Conservation (phyloP, 2,113 vertebrate genomes). For the Platichthys stellatus region DNA sequence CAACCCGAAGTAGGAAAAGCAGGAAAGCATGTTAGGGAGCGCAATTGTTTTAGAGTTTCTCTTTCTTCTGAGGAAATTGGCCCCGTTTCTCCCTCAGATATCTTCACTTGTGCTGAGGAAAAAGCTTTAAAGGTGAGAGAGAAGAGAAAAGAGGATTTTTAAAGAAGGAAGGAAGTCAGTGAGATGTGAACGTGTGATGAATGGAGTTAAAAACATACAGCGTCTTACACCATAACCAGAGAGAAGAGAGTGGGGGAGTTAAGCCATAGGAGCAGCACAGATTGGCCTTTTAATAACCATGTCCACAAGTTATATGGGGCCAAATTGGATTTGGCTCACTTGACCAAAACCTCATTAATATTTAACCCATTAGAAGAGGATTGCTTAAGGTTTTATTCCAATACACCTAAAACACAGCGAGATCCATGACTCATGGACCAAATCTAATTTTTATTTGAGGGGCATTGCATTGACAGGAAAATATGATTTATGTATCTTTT, state of each 20-base stretch:
- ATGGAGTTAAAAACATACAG: slow-evolving; percentile 64
- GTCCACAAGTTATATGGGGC: slow-evolving; percentile 69
- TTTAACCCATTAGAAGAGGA: slow-evolving; percentile 70
- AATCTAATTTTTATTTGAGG: slow-evolving; percentile 53
- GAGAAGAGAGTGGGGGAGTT: slow-evolving; percentile 25
- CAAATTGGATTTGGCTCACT: slow-evolving; percentile 78
- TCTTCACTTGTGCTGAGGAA: slow-evolving; percentile 38
- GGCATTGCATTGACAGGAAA: slow-evolving; percentile 32
- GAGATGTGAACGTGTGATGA: slow-evolving; percentile 60
- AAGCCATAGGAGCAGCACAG: slow-evolving; percentile 62
- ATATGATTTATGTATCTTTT: slow-evolving; percentile 40
- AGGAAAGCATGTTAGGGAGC: slow-evolving; percentile 45
- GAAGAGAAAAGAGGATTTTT: slow-evolving; percentile 48
- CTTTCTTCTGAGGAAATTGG: slow-evolving; percentile 55
- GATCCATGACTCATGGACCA: slow-evolving; percentile 25
- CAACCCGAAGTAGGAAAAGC: slow-evolving; percentile 39
- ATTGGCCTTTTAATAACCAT: slow-evolving; percentile 76
- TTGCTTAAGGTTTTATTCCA: slow-evolving; percentile 71
- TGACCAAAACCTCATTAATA: slow-evolving; percentile 79
- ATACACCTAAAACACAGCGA: slow-evolving; percentile 56
- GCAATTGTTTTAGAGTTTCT: slow-evolving; percentile 66
- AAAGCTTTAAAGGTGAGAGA: slow-evolving; percentile 47
- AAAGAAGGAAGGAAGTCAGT: slow-evolving; percentile 33
- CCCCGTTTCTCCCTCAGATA: slow-evolving; percentile 52
- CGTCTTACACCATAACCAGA: slow-evolving; percentile 42